Evolutionary conservation across 2,888 invertebrate genomes (phyloP), one percentile per base, ranked within the genome.

Genomic region (Frankliniella intonsa): DNA sequence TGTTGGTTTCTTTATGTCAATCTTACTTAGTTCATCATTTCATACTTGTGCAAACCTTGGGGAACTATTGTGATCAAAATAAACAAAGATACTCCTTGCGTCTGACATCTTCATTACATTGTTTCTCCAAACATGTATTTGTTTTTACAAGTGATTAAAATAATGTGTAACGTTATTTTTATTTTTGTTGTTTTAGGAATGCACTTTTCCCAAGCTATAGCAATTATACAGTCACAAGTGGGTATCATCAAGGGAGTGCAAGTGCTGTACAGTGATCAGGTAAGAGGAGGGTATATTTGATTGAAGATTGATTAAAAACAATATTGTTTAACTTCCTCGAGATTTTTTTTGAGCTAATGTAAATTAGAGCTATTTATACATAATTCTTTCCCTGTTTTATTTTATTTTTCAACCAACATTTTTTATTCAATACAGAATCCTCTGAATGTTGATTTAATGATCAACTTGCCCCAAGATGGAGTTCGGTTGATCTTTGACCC

Each of bases 201-300:
- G 98, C 97, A 98, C 90, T 97, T 98, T 91, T 97, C 97, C 85
- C 98, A 98, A 89, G 95, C 97, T 85, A 97, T 98, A 86, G 95
- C 97, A 86, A 97, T 98, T 86, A 94, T 98, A 87, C 97, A 97
- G 89, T 95, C 96, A 84, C 97, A 98, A 92, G 97, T 98, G 88
- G 95, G 97, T 86, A 92, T 95, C 87, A 97, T 98, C 87, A 94
- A 97, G 90, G 96, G 96, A 85, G 97, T 98, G 84, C 97, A 98
- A 92, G 97, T 98, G 86, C 92, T 97, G 86, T 98, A 98, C 90
- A 97, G 96, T 89, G 97, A 98, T 89, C 93, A 94, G 91, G 97
- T 97, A 88, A 91, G 90, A 90, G 85, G 65, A 51, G 14, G 14
- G 14, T 17, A 0, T 17, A 19, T 14, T 62, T 17, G 14, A 62